A percentile compares a stretch with the other conserved stretches of the same genome.
Evolutionary conservation across 2,888 invertebrate genomes (phyloP).

Genomic region (Oithona nana): DNA sequence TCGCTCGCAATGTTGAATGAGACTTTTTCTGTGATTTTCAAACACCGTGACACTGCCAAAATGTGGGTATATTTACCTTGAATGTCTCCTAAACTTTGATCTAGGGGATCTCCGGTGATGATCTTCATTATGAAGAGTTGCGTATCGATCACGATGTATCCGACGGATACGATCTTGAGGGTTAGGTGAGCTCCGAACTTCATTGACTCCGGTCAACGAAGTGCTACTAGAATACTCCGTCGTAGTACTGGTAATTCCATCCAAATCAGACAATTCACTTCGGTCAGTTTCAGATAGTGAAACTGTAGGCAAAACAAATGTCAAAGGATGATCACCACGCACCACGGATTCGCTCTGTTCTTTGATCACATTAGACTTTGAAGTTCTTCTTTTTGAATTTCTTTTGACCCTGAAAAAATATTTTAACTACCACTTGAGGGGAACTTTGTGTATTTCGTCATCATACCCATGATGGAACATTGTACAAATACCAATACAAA

Average conservation of each 20-base stretch:
- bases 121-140: no score
- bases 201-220: background rate
- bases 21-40: no score
- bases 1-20: no score
- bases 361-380: background rate
- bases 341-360: background rate
- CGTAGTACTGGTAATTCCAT: background rate
- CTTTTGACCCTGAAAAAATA: background rate
- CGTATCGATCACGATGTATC: no score
- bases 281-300: background rate
- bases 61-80: background rate
- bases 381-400: background rate
- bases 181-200: background rate
- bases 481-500: background rate
- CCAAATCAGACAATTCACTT: conserved; percentile 3
- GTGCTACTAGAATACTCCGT: background rate
- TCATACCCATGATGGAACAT: background rate
- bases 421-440: no score
- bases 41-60: no score
- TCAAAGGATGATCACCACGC: background rate
- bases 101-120: no score
- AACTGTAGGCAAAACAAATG: background rate
- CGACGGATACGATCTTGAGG: background rate
- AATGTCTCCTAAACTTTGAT: no score
- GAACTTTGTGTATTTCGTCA: background rate